Evolutionary conservation across 2,797 vertebrate species (phyloP).

Genomic region (Cossypha niveicapilla): DNA sequence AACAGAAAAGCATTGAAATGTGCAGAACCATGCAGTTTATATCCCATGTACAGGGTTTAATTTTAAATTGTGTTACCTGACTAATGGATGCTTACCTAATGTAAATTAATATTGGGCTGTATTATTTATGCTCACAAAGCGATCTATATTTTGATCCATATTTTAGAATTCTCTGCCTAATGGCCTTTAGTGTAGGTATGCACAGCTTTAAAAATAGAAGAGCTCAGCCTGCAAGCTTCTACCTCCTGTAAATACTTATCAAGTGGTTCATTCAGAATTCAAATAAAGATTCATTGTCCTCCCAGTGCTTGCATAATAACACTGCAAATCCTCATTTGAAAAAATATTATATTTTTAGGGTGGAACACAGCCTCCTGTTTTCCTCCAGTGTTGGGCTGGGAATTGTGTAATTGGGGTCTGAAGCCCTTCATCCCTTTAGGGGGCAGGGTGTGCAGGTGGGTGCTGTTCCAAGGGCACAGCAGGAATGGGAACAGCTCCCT

Average conservation of each 20-base stretch:
- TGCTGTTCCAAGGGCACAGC: not conserved
- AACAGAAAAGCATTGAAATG: not conserved
- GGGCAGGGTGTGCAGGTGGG: not conserved
- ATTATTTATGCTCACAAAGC: not conserved
- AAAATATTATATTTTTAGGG: not conserved
- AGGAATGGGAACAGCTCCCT: fast-evolving
- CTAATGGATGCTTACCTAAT: not conserved
- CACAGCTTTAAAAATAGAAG: constrained; percentile 23
- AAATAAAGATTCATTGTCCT: constrained; percentile 35
- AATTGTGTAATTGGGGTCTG: not conserved
- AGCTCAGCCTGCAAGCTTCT: not conserved
- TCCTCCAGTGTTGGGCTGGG: not conserved
- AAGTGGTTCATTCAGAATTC: constrained; percentile 43
- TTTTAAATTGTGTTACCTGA: not conserved
- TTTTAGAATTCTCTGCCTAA: constrained; percentile 10
- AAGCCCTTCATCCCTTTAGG: not conserved
- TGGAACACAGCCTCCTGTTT: not conserved
- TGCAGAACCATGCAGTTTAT: not conserved
- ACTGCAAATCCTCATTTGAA: not conserved
- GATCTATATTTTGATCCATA: not conserved
- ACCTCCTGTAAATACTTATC: constrained; percentile 37
- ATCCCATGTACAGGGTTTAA: not conserved
- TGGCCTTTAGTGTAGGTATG: not conserved
- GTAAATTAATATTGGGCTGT: not conserved
- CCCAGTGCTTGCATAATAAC: constrained; percentile 13